phyloP scores from a whole-genome alignment of 2,888 invertebrate species.

The Azorinus chamasolen region DNA sequence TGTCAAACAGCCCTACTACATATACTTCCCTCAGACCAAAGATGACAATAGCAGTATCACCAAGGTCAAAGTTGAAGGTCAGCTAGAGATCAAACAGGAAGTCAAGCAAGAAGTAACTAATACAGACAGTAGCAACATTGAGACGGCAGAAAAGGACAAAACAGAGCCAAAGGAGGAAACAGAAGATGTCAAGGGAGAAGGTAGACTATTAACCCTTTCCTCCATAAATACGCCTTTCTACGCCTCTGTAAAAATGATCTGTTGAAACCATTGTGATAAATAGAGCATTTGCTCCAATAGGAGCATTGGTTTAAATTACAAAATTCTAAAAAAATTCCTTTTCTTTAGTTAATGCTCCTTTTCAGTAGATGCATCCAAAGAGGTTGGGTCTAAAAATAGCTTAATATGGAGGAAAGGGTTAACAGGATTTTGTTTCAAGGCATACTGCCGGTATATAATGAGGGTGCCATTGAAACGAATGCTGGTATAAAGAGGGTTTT shows the following conservation, averaged over 20 bases:
- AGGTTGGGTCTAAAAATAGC: too few species aligned
- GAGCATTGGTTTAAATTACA: too few species aligned
- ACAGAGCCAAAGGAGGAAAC: background rate
- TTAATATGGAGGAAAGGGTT: too few species aligned
- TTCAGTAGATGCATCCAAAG: background rate
- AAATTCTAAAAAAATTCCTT: too few species aligned
- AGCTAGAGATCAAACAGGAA: constrained; percentile 2
- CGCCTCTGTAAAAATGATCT: too few species aligned
- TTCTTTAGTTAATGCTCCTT: too few species aligned
- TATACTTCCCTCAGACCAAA: constrained; percentile 89
- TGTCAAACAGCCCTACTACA: constrained; percentile 91
- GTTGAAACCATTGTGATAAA: too few species aligned
- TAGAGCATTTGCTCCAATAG: too few species aligned
- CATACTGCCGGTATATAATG: too few species aligned
- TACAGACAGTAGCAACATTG: background rate
- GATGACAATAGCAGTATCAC: constrained; percentile 1
- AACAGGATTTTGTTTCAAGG: too few species aligned
- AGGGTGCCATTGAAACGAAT: background rate
- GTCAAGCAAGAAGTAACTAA: background rate
- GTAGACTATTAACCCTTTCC: background rate
- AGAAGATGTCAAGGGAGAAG: background rate
- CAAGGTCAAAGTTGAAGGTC: constrained; percentile 15
- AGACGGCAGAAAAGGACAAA: background rate
- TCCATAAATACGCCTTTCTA: too few species aligned
- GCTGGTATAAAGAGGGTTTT: background rate